These are phyloP conservation scores for Hybos culiciformis DNA, from an alignment of 2,888 invertebrate genomes.

Conservation along the genomic window DNA sequence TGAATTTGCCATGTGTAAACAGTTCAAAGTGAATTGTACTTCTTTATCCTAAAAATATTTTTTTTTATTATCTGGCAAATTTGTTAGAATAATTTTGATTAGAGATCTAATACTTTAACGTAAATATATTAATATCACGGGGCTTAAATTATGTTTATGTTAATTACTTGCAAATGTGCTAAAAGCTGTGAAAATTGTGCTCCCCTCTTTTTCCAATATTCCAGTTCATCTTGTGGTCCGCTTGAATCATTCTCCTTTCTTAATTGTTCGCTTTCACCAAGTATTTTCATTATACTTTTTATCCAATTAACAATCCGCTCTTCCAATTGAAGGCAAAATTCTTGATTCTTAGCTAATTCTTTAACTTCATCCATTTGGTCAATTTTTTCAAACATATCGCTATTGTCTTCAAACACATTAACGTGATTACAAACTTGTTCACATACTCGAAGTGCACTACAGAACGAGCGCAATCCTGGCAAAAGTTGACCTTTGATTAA, in stretches of 20 bases:
- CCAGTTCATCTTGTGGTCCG: constrained; percentile 88
- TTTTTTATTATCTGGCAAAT: background rate
- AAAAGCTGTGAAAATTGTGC: constrained; percentile 84
- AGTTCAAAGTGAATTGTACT: constrained; percentile 62
- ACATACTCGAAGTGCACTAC: constrained; percentile 74
- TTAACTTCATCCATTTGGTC: constrained; percentile 53
- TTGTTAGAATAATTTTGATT: no score
- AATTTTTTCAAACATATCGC: constrained; percentile 45
- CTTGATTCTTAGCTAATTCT: constrained; percentile 52
- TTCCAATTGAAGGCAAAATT: constrained; percentile 51
- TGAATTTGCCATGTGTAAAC: constrained; percentile 61
- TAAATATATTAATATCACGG: no score
- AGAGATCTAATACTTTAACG: no score
- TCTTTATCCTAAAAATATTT: constrained; percentile 47
- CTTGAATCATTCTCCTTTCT: constrained; percentile 82
- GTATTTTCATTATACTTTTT: constrained; percentile 64
- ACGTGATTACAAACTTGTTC: constrained; percentile 70
- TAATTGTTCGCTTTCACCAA: constrained; percentile 85
- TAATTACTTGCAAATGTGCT: constrained; percentile 51
- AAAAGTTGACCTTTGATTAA: constrained; percentile 72
- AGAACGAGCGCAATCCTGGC: constrained; percentile 72
- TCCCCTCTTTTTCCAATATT: constrained; percentile 91
- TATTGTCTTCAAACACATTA: constrained; percentile 64
- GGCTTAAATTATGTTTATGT: no score
- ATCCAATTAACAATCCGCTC: constrained; percentile 66